Conservation (phyloP, 37 sponge, comb jelly and placozoan genomes). For the Hexactinellida sp. region DNA sequence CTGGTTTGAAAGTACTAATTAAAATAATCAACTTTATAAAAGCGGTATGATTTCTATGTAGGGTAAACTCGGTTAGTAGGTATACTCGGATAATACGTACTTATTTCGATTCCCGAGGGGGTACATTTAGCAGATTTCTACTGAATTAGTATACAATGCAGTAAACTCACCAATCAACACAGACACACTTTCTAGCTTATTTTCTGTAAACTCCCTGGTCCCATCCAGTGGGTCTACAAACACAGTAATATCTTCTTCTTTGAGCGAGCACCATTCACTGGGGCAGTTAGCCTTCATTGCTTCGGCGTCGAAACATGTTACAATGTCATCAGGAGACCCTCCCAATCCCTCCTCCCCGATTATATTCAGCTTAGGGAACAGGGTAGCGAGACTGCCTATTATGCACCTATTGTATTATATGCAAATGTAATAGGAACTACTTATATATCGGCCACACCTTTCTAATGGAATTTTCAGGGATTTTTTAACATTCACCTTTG, state of each 20-base stretch:
- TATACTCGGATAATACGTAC: no score
- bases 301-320: constrained; percentile 22
- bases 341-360: constrained; percentile 66
- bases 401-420: constrained; percentile 56
- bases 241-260: constrained; percentile 43
- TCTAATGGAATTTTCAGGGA: no score
- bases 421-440: no score
- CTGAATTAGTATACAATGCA: no score
- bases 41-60: no score
- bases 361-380: constrained; percentile 55
- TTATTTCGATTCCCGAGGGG: no score
- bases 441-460: no score
- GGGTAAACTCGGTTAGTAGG: no score
- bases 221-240: constrained; percentile 99
- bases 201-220: constrained; percentile 80
- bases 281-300: constrained; percentile 63
- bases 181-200: background rate
- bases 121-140: no score
- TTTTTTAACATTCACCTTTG: no score
- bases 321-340: background rate
- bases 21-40: no score
- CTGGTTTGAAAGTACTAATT: no score
- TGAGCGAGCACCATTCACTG: constrained; percentile 15
- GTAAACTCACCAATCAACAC: background rate
- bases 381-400: constrained; percentile 34